Conservation (phyloP, 2,888 invertebrate genomes). For the Rhamphomyia laevipes region DNA sequence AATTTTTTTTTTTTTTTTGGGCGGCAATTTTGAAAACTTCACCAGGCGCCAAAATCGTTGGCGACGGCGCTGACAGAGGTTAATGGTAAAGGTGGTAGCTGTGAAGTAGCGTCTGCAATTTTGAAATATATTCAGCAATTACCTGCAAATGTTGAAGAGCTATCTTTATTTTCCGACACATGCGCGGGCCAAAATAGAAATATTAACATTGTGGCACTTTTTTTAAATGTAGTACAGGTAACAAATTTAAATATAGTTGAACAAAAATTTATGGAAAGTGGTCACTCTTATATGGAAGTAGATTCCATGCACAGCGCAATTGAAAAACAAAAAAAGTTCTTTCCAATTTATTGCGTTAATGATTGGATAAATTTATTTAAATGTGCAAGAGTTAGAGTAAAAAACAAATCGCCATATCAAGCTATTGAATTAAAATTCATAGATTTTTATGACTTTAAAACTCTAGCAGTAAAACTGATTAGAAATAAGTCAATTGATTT, state of each 20-base stretch:
- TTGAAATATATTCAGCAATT: slow-evolving; percentile 14
- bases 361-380: slow-evolving; percentile 2
- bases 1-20: too few relatives aligned
- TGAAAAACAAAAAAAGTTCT: slow-evolving; percentile 4
- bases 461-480: neutral
- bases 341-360: slow-evolving; percentile 3
- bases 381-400: slow-evolving; percentile 3
- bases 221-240: slow-evolving; percentile 12
- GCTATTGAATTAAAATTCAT: slow-evolving; percentile 1
- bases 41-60: too few relatives aligned
- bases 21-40: too few relatives aligned
- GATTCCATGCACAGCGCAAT: slow-evolving; percentile 2
- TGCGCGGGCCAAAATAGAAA: slow-evolving; percentile 20
- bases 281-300: slow-evolving; percentile 12
- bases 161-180: slow-evolving; percentile 15
- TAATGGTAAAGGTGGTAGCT: slow-evolving; percentile 3
- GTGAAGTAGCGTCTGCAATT: slow-evolving; percentile 19
- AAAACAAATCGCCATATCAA: slow-evolving; percentile 4
- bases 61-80: too few relatives aligned
- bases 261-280: slow-evolving; percentile 19
- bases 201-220: slow-evolving; percentile 14
- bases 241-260: slow-evolving; percentile 15
- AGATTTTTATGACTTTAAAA: slow-evolving; percentile 5
- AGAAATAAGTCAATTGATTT: slow-evolving; percentile 2
- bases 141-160: slow-evolving; percentile 2